phyloP scores from a whole-genome alignment of 2,888 invertebrate genomes.

The Allygus modestus region DNA sequence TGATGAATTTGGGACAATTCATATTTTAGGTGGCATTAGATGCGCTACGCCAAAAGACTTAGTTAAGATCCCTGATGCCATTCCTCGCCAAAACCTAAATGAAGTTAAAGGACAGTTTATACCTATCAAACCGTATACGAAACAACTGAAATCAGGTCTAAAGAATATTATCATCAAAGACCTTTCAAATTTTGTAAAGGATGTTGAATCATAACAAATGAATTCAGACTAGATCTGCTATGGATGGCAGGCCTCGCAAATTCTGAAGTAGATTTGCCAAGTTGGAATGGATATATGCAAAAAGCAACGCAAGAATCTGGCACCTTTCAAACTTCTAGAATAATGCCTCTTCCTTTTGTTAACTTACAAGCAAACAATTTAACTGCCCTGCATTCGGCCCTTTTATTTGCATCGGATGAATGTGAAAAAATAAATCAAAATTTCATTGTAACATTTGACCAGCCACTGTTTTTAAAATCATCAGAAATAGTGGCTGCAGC shows the following conservation, averaged over 20 bases:
- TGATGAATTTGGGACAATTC: background rate
- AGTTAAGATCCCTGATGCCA: background rate
- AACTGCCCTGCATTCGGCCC: background rate
- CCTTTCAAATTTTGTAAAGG: background rate
- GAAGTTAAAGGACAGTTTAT: background rate
- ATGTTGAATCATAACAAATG: background rate
- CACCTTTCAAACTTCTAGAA: background rate
- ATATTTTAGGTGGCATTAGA: background rate
- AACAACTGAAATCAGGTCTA: background rate
- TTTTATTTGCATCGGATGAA: background rate
- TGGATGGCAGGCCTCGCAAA: background rate
- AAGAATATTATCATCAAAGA: background rate
- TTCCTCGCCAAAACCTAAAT: background rate
- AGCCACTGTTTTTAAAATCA: background rate
- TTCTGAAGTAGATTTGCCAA: background rate
- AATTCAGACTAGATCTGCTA: background rate
- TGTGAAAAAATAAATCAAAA: background rate
- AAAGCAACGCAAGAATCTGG: slow-evolving; percentile 4
- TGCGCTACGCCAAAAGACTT: background rate
- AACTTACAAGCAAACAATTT: slow-evolving; percentile 2
- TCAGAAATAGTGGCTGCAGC: slow-evolving; percentile 2
- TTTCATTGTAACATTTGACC: background rate
- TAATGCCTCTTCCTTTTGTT: slow-evolving; percentile 23
- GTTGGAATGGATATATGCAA: slow-evolving; percentile 37
- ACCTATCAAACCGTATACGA: slow-evolving; percentile 14